Percentiles rank a stretch among this genome's conserved stretches.
Evolutionary conservation across 2,797 vertebrate genomes (phyloP).

Genomic region (Xerus rutilus): DNA sequence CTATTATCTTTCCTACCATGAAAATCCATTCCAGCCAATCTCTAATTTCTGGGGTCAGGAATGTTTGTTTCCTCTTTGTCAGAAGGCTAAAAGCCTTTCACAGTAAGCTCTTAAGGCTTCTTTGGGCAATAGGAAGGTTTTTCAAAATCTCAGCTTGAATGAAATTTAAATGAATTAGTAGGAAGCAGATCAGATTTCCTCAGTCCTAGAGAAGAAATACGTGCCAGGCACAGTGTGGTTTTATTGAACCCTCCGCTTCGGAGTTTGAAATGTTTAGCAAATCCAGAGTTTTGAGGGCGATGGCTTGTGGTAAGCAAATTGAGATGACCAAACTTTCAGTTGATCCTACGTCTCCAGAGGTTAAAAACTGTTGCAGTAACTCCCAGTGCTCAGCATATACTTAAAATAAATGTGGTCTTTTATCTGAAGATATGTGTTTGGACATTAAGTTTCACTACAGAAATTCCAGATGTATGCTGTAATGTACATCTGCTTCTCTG

Average conservation of each 20-base stretch:
- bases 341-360: conserved; percentile 73
- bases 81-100: conserved; percentile 49
- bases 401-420: conserved; percentile 60
- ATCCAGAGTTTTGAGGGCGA: conserved; percentile 75
- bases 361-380: conserved; percentile 73
- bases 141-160: conserved; percentile 76
- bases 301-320: conserved; percentile 81
- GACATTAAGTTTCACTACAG: not conserved
- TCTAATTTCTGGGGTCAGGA: conserved; percentile 34
- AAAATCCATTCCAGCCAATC: conserved; percentile 2
- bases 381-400: conserved; percentile 60
- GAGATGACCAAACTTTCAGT: conserved; percentile 73
- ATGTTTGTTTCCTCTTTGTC: conserved; percentile 55
- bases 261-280: conserved; percentile 81
- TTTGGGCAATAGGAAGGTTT: conserved; percentile 65
- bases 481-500: not conserved
- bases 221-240: conserved; percentile 78
- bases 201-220: conserved; percentile 58
- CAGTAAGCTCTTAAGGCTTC: conserved; percentile 59
- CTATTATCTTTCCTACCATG: conserved; percentile 21
- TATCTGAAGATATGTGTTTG: conserved; percentile 38
- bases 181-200: conserved; percentile 77
- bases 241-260: conserved; percentile 73
- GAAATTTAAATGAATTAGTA: conserved; percentile 82
- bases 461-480: conserved; percentile 47